A percentile compares a stretch with the other conserved stretches of the same genome.
These are phyloP conservation scores for Hetaerina titia DNA, from an alignment of 2,888 invertebrate species.

Conservation along the genomic window DNA sequence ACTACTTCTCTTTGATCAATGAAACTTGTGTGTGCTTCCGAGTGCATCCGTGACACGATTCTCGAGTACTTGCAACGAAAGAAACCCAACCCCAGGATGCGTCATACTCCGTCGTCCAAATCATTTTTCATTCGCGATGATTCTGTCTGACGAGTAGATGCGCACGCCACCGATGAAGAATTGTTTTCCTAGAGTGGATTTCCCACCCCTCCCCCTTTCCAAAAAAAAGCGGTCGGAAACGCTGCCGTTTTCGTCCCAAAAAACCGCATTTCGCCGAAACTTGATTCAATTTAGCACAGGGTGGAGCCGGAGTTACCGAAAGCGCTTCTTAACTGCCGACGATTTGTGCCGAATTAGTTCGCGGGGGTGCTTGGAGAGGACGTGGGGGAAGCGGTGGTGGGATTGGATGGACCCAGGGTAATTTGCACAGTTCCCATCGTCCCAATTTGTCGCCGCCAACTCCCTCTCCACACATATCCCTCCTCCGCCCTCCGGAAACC, in stretches of 20 bases:
- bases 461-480: background rate
- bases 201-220: background rate
- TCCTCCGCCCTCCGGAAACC: background rate
- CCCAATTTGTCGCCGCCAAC: background rate
- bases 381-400: background rate
- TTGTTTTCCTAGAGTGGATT: too few relatives aligned
- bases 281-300: background rate
- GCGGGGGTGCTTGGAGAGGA: background rate
- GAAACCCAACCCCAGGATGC: too few relatives aligned
- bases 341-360: conserved; percentile 32
- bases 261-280: background rate
- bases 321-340: conserved; percentile 5
- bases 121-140: background rate
- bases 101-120: background rate
- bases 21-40: background rate
- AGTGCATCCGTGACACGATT: background rate
- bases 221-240: too few relatives aligned
- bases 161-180: too few relatives aligned
- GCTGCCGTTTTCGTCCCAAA: background rate
- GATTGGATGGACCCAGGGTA: background rate
- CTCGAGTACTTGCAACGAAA: background rate
- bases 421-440: background rate
- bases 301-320: background rate
- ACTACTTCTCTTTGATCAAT: background rate
- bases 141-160: too few relatives aligned